Evolutionary conservation across 2,888 invertebrate species (phyloP).

Genomic region (Drosophila buzzatii): DNA sequence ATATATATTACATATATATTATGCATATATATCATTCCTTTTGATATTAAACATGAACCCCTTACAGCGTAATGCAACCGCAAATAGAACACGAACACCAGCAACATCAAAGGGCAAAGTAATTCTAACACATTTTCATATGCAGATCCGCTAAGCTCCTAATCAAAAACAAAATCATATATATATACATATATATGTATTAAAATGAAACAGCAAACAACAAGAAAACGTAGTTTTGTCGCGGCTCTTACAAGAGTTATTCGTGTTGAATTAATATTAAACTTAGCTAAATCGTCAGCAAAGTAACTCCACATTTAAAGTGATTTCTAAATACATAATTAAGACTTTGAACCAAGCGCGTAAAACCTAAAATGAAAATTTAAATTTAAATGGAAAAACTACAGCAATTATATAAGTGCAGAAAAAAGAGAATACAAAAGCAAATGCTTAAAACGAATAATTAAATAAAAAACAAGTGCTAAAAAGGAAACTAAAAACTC

Average conservation of each 20-base stretch:
- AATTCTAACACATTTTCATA: constrained; percentile 39
- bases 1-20: constrained; percentile 64
- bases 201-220: constrained; percentile 11
- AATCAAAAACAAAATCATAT: constrained; percentile 19
- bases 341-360: constrained; percentile 52
- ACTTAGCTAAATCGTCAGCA: constrained; percentile 46
- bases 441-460: constrained; percentile 31
- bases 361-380: constrained; percentile 27
- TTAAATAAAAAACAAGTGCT: constrained; percentile 48
- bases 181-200: constrained; percentile 10
- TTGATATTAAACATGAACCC: constrained; percentile 83
- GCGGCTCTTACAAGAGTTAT: constrained; percentile 33
- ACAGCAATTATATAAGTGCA: constrained; percentile 14
- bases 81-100: constrained; percentile 33
- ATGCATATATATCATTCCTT: constrained; percentile 85
- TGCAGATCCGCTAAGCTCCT: constrained; percentile 35
- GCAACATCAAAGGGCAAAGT: constrained; percentile 22
- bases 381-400: constrained; percentile 13
- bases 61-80: constrained; percentile 44
- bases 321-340: constrained; percentile 63
- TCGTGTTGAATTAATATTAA: constrained; percentile 46
- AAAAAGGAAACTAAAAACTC: constrained; percentile 40
- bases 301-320: constrained; percentile 50
- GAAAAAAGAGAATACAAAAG: constrained; percentile 17
- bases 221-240: constrained; percentile 31